Percentiles rank a stretch among this genome's conserved stretches.
Evolutionary conservation across 2,797 vertebrate genomes (phyloP).

Genomic region (Crocidura indochinensis): DNA sequence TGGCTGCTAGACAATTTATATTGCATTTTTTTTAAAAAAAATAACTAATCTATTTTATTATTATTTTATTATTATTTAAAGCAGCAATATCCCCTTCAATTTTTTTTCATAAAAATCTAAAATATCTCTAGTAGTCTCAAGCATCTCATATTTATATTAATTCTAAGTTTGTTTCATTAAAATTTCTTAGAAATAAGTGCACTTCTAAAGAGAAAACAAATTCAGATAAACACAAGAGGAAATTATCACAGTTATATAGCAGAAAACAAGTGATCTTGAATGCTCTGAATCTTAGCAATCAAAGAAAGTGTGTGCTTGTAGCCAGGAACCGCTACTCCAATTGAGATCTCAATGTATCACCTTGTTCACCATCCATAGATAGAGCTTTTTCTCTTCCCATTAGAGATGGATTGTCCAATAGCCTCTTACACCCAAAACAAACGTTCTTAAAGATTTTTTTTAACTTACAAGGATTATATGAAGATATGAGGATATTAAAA

Average conservation of each 20-base stretch:
- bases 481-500: conserved; percentile 56
- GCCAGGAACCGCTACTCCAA: neutral
- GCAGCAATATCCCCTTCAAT: conserved; percentile 71
- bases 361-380: conserved; percentile 33
- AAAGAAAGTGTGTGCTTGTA: conserved; percentile 30
- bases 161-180: conserved; percentile 76
- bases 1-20: conserved; percentile 74
- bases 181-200: conserved; percentile 83
- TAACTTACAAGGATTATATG: conserved; percentile 59
- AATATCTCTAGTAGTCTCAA: conserved; percentile 78
- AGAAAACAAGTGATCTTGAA: conserved; percentile 66
- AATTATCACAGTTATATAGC: conserved; percentile 57
- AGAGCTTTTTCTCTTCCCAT: neutral
- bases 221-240: conserved; percentile 72
- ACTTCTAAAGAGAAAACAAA: conserved; percentile 81
- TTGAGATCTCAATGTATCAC: conserved; percentile 43
- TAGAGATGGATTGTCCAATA: conserved; percentile 42
- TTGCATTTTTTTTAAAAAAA: conserved; percentile 75
- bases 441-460: conserved; percentile 65
- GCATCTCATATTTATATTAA: conserved; percentile 69
- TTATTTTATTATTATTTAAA: conserved; percentile 73
- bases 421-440: conserved; percentile 69
- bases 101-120: conserved; percentile 83
- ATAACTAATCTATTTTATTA: conserved; percentile 72
- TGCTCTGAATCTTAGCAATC: conserved; percentile 67